phyloP scores from a whole-genome alignment of 2,113 vertebrate genomes.

The Charadrius vociferus region DNA sequence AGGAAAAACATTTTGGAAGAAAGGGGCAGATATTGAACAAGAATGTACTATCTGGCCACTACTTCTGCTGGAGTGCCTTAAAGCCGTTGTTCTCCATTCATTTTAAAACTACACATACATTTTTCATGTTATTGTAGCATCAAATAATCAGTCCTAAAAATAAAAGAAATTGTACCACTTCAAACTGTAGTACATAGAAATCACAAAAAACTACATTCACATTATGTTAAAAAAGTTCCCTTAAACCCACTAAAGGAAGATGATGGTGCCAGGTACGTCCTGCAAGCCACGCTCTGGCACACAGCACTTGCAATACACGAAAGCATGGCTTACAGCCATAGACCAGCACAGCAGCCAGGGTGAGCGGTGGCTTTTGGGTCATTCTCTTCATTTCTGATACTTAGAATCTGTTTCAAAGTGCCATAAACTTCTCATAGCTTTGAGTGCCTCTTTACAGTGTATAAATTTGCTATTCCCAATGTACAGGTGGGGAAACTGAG shows the following conservation, averaged over 20 bases:
- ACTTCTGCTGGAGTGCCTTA: background rate
- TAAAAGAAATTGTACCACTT: conserved; percentile 9
- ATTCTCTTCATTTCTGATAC: background rate
- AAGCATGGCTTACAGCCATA: background rate
- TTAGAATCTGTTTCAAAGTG: background rate
- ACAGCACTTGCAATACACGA: background rate
- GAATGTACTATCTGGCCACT: background rate
- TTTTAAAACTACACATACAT: conserved; percentile 31
- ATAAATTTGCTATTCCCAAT: background rate
- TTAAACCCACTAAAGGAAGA: conserved; percentile 37
- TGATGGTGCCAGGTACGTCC: background rate
- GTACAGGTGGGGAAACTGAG: background rate
- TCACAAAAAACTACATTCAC: conserved; percentile 44
- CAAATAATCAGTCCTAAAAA: conserved; percentile 30
- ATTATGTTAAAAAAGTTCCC: conserved; percentile 22
- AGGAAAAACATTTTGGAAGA: background rate
- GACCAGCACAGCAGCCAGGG: background rate
- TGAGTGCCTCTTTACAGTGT: background rate
- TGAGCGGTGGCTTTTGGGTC: background rate
- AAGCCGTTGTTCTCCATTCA: background rate
- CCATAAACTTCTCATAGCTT: background rate
- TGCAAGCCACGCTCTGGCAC: background rate
- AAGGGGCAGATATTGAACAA: background rate
- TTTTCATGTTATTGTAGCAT: conserved; percentile 37
- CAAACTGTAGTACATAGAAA: conserved; percentile 24